phyloP scores from a whole-genome alignment of 2,113 vertebrate genomes.

The Saguinus midas region DNA sequence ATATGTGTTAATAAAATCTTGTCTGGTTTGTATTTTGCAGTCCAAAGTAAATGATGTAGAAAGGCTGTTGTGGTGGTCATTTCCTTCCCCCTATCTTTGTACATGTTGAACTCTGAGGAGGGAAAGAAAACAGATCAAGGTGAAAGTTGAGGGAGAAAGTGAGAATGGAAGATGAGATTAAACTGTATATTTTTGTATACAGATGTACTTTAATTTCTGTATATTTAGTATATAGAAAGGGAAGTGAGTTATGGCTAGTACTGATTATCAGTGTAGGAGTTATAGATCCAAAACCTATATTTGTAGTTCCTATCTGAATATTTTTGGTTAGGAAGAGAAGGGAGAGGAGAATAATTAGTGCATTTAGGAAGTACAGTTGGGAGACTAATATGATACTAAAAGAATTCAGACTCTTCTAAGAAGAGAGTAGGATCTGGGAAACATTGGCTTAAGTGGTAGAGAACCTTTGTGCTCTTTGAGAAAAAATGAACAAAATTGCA shows the following conservation, averaged over 20 bases:
- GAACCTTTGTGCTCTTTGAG: slow-evolving; percentile 17
- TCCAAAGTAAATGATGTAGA: neutral
- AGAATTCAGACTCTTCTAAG: slow-evolving; percentile 20
- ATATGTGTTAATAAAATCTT: slow-evolving; percentile 21
- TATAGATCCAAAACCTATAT: neutral
- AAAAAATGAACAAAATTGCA: slow-evolving; percentile 41
- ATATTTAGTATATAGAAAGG: slow-evolving; percentile 15
- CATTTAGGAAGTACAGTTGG: neutral
- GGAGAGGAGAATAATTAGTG: slow-evolving; percentile 42
- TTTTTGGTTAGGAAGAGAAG: slow-evolving; percentile 48
- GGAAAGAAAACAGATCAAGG: neutral
- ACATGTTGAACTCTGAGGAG: neutral
- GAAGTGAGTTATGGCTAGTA: neutral
- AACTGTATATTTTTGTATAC: slow-evolving; percentile 12
- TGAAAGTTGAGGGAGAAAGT: neutral
- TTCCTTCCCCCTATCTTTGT: neutral
- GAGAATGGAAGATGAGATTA: slow-evolving; percentile 15
- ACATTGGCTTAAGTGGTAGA: slow-evolving; percentile 22
- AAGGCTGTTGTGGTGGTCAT: neutral
- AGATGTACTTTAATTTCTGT: neutral
- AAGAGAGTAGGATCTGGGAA: slow-evolving; percentile 4
- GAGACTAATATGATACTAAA: neutral
- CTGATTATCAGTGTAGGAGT: neutral
- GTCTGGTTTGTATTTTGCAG: slow-evolving; percentile 7
- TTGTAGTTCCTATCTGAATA: neutral